These are phyloP conservation scores for Scopus umbretta DNA, from an alignment of 2,113 vertebrate genomes.

Conservation along the genomic window DNA sequence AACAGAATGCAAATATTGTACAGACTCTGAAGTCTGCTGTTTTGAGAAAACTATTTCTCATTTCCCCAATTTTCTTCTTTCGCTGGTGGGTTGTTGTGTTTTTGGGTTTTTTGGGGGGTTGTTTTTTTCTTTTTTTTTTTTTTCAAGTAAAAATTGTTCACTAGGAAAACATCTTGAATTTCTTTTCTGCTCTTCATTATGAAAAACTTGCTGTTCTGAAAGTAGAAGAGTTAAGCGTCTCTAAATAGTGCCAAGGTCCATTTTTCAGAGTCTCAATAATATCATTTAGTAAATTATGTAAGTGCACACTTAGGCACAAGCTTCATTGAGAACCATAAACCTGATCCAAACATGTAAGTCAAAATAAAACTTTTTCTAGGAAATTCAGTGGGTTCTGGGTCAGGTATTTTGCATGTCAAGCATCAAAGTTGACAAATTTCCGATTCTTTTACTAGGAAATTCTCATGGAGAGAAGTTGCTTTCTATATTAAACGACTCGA, in stretches of 20 bases:
- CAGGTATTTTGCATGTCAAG: neutral
- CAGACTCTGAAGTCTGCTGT: neutral
- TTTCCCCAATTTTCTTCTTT: slow-evolving; percentile 38
- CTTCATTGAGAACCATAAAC: neutral
- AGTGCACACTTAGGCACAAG: neutral
- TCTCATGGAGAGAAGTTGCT: slow-evolving; percentile 1
- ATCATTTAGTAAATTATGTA: neutral
- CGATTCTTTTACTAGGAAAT: slow-evolving; percentile 17
- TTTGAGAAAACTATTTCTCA: slow-evolving; percentile 4
- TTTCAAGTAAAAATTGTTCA: neutral
- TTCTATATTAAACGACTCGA: neutral
- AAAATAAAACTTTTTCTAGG: slow-evolving; percentile 35
- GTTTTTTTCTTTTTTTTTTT: too few species aligned
- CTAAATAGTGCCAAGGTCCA: neutral
- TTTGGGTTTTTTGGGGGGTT: neutral
- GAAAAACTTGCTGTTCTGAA: neutral
- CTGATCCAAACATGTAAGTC: neutral
- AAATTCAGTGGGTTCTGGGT: neutral
- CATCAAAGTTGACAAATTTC: neutral
- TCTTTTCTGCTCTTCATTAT: slow-evolving; percentile 6
- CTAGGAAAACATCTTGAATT: neutral
- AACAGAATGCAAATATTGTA: neutral
- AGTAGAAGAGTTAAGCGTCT: neutral
- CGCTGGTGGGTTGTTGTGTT: neutral
- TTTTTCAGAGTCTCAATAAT: neutral